Percentiles rank a stretch among this genome's conserved stretches.
Evolutionary conservation across 2,888 invertebrate species (phyloP).

Genomic region (Crematogaster levior): DNA sequence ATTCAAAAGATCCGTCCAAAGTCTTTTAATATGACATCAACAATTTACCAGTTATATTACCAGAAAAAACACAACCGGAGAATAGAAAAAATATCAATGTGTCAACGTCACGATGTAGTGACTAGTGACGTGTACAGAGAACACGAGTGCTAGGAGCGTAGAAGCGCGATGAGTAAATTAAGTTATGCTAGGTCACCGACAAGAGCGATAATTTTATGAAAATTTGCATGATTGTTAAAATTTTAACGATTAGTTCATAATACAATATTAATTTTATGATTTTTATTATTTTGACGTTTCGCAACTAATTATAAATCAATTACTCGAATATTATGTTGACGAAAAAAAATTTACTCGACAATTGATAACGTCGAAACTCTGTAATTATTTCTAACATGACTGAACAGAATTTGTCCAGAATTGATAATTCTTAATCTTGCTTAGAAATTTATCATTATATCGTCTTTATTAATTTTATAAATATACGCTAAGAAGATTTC

Average conservation of each 20-base stretch:
- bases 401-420: background rate
- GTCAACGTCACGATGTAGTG: conserved; percentile 20
- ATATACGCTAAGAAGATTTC: background rate
- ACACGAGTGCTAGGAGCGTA: background rate
- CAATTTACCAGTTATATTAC: background rate
- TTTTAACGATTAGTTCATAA: background rate
- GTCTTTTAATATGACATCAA: background rate
- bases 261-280: background rate
- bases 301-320: background rate
- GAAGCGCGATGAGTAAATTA: background rate
- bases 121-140: conserved; percentile 4
- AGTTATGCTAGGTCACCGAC: background rate
- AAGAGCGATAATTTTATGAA: background rate
- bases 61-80: background rate
- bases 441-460: background rate
- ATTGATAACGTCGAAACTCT: background rate
- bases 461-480: background rate
- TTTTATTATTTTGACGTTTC: background rate
- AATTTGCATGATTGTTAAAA: background rate
- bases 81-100: background rate
- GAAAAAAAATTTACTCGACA: background rate
- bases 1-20: background rate
- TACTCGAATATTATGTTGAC: background rate
- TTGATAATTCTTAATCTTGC: background rate
- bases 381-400: background rate